phyloP scores from a whole-genome alignment of 2,113 vertebrate genomes.

The Isichthys henryi region DNA sequence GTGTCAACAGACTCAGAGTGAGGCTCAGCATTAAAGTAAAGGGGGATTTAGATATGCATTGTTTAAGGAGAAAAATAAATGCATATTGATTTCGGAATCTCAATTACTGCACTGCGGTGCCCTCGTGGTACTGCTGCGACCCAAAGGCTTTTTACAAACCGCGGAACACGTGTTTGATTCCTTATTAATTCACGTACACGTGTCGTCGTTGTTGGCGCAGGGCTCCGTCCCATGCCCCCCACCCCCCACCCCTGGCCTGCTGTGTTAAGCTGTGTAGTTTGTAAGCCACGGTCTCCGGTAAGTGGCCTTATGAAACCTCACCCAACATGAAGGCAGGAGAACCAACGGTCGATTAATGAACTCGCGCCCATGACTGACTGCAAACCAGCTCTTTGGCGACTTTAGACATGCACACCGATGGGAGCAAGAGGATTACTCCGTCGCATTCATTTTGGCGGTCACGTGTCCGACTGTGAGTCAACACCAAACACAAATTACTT shows the following conservation, averaged over 20 bases:
- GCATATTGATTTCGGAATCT: conserved; percentile 39
- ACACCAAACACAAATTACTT: no score
- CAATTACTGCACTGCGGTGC: conserved; percentile 33
- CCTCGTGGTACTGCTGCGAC: conserved; percentile 30
- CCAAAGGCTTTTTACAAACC: conserved; percentile 39
- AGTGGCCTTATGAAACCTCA: conserved; percentile 28
- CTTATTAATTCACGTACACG: conserved; percentile 44
- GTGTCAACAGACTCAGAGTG: conserved; percentile 8
- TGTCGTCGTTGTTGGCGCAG: conserved; percentile 18
- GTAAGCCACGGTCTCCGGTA: conserved; percentile 33
- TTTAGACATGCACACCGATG: conserved; percentile 12
- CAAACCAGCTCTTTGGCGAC: conserved; percentile 33
- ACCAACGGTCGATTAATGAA: conserved; percentile 43
- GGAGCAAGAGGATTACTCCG: conserved; percentile 4
- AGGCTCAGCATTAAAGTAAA: conserved; percentile 14
- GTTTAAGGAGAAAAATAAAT: conserved; percentile 9
- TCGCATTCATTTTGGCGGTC: not conserved
- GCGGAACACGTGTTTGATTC: conserved; percentile 31
- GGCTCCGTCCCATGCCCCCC: conserved; percentile 27
- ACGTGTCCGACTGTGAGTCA: not conserved
- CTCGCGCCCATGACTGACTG: conserved; percentile 33
- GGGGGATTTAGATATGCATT: conserved; percentile 20
- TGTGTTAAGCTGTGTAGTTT: conserved; percentile 42
- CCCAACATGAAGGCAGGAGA: conserved; percentile 35
- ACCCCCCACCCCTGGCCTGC: conserved; percentile 23